Evolutionary conservation across 2,888 invertebrate species (phyloP), one percentile per base, ranked within the genome.

Genomic region (Heliconius ismenius): DNA sequence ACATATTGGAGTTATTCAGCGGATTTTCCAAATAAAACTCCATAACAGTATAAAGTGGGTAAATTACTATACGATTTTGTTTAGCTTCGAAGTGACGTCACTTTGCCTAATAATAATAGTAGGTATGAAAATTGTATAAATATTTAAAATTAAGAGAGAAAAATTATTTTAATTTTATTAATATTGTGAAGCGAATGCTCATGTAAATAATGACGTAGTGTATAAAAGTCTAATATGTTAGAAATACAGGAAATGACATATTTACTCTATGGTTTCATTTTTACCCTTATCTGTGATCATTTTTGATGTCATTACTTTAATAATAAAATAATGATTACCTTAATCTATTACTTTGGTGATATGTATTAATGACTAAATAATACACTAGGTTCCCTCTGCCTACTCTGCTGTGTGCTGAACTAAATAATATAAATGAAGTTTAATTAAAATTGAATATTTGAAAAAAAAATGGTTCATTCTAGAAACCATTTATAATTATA

Each of bases 151-250:
- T 89, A 83, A 91, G 90, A 92, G 91, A 92, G 89, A 92, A 91
- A 73, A 90, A 87, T 86, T 92, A 92, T 93, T 93, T 93, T 92
- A 92, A 90, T 88, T 90, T 91, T 92, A 91, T 91, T 90, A 90
- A 87, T 90, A 92, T 92, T 92, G 89, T 89, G 90, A 92, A 92
- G 92, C 90, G 88, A 92, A 92, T 93, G 93, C 93, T 93, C 93
- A 92, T 94, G 93, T 93, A 94, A 90, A 94, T 93, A 87, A 91
- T 89, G 88, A 91, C 88, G 89, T 92, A 92, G 91, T 92, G 90
- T 92, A 93, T 91, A 91, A 92, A 91, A 89, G 88, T 92, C 89
- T 91, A 90, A 90, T 92, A 91, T 91, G 91, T 91, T 93, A 93
- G 91, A 91, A 93, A 93, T 93, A 93, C 92, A 87, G 81, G 82